Evolutionary conservation across 23 tunicate genomes (phyloP), one percentile per base, ranked within the genome.

Genomic region (Oikopleura vanhoeffeni): DNA sequence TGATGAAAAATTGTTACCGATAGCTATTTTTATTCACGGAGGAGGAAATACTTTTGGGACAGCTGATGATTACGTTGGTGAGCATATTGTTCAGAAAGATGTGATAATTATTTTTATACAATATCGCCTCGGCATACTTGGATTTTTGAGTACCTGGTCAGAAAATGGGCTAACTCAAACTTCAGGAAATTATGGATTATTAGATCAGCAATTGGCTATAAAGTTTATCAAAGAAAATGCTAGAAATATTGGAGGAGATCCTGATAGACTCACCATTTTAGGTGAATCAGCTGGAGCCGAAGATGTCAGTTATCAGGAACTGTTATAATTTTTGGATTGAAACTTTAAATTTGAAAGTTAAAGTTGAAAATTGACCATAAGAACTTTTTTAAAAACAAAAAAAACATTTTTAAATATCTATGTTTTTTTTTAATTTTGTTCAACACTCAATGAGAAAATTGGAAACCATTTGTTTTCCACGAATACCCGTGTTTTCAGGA

Each of bases 221-320:
- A 24, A 49, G 18, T 49, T 49, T 24, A 49, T 49, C 24, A 13
- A 24, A 49, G 24, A 49, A 49, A 49, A 49, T 49, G 64, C 64
- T 24, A 24, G 24, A 8, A 49, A 49, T 49, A 49, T 49, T 49
- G 64, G 64, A 13, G 64, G 64, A 8, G 64, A 49, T 49, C 24
- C 64, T 8, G 64, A 49, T 24, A 49, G 64, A 49, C 13, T 49
- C 13, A 49, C 64, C 18, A 49, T 49, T 49, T 49, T 49, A 13
- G 64, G 64, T 49, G 64, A 49, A 49, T 49, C 64, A 24, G 64
- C 64, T 49, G 64, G 64, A 49, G 64, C 64, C 64, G 64, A 49
- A 49, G 13, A 13, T 24, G 24, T 49, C 64, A 49, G 64, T 49
- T 49, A 8, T n/a, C n/a, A n/a, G n/a, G n/a, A n/a, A n/a, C n/a